Conservation (phyloP, 1,140 invertebrate species). For the Drosophila kurseongensis region DNA sequence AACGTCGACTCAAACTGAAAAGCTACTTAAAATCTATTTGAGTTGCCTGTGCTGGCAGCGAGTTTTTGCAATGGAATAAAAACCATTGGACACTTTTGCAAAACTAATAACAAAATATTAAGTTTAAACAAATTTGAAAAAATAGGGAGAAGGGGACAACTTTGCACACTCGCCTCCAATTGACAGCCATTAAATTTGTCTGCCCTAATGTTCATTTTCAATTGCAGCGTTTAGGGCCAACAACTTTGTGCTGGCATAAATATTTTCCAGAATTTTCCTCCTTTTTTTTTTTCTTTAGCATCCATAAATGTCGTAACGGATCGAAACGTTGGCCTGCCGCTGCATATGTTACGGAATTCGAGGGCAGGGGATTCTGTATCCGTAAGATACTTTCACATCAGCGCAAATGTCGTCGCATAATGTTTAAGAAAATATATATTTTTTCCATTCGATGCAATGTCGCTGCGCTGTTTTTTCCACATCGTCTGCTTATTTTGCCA, state of each 20-base stretch:
- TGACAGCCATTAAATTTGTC: slow-evolving; percentile 69
- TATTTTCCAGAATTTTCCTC: slow-evolving; percentile 6
- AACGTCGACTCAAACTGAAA: slow-evolving; percentile 77
- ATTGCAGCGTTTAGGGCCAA: slow-evolving; percentile 55
- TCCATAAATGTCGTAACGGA: slow-evolving; percentile 40
- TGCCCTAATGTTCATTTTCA: slow-evolving; percentile 67
- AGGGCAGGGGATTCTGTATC: slow-evolving; percentile 7
- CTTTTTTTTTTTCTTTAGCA: slow-evolving; percentile 6
- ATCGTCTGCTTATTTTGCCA: slow-evolving; percentile 81
- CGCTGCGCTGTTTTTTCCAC: slow-evolving; percentile 77
- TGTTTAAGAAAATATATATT: slow-evolving; percentile 69
- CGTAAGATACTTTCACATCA: slow-evolving; percentile 59
- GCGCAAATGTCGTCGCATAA: slow-evolving; percentile 75
- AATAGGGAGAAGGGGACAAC: slow-evolving; percentile 27
- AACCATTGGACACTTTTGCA: slow-evolving; percentile 65
- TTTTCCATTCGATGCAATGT: slow-evolving; percentile 67
- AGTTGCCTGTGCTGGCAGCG: slow-evolving; percentile 27
- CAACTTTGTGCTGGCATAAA: slow-evolving; percentile 39
- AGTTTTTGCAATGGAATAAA: slow-evolving; percentile 35
- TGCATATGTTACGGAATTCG: slow-evolving; percentile 30
- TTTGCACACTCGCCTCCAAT: slow-evolving; percentile 55
- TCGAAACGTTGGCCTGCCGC: slow-evolving; percentile 29
- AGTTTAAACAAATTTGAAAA: slow-evolving; percentile 65
- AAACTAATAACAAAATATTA: slow-evolving; percentile 78
- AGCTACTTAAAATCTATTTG: slow-evolving; percentile 82